Conservation (phyloP, 53 echinoderm and acorn worm species). For the Glandiceps talaboti region DNA sequence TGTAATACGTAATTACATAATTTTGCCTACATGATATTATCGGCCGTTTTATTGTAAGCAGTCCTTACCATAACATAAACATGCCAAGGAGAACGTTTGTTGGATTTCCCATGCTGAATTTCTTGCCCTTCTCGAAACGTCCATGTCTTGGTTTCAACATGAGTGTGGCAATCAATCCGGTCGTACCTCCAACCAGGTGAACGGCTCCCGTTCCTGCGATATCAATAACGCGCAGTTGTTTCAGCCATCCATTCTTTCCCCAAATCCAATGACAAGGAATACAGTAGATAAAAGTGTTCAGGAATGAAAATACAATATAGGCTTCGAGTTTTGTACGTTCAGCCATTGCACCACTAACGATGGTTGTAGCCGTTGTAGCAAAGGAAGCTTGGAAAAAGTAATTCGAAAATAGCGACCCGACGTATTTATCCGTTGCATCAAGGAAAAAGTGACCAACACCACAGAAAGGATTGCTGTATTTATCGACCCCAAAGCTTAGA, state of each 20-base stretch:
- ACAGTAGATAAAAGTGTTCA: slow-evolving; percentile 86
- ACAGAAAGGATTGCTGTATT: neutral
- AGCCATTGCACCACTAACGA: slow-evolving; percentile 79
- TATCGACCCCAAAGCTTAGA: neutral
- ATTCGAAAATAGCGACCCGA: slow-evolving; percentile 38
- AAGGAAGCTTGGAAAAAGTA: slow-evolving; percentile 75
- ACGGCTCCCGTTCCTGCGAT: slow-evolving; percentile 90
- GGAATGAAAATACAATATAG: slow-evolving; percentile 69
- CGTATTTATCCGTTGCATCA: neutral
- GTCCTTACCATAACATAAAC: slow-evolving; percentile 87
- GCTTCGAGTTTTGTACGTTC: slow-evolving; percentile 86
- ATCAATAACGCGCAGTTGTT: slow-evolving; percentile 65
- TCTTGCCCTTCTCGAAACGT: slow-evolving; percentile 25
- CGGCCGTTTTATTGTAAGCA: too few species aligned
- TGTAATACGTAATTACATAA: too few species aligned
- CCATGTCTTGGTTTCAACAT: slow-evolving; percentile 87
- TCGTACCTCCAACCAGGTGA: slow-evolving; percentile 81
- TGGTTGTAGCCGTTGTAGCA: slow-evolving; percentile 69
- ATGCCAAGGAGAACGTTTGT: slow-evolving; percentile 88
- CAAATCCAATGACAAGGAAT: slow-evolving; percentile 93
- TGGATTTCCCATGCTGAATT: slow-evolving; percentile 72
- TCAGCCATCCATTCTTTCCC: slow-evolving; percentile 64
- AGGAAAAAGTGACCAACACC: neutral
- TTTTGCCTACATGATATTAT: too few species aligned
- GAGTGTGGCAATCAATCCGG: slow-evolving; percentile 72